These are phyloP conservation scores for Bombylius discolor DNA, from an alignment of 2,888 invertebrate genomes.

Conservation along the genomic window DNA sequence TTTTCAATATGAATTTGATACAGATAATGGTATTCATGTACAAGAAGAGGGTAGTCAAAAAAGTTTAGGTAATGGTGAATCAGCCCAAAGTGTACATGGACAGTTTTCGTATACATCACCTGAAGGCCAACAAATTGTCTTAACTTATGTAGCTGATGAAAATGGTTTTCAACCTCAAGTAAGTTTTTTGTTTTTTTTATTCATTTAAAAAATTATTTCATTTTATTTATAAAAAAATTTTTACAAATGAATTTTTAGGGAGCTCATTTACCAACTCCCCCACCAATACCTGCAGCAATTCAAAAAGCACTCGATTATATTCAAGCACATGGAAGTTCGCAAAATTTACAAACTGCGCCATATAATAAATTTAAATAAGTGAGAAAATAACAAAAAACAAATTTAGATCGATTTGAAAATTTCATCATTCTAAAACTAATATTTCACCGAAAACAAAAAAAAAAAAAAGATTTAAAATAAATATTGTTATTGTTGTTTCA, in stretches of 20 bases:
- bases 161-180: constrained; percentile 49
- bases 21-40: constrained; percentile 71
- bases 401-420: too few species aligned
- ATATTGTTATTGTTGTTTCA: too few species aligned
- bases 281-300: constrained; percentile 37
- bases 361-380: too few species aligned
- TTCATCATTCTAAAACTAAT: too few species aligned
- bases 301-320: constrained; percentile 33
- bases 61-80: constrained; percentile 52
- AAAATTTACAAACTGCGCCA: not conserved
- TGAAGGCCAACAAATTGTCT: constrained; percentile 45
- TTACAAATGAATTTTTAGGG: constrained; percentile 9
- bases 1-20: constrained; percentile 62
- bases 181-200: constrained; percentile 27
- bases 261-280: constrained; percentile 19
- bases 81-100: constrained; percentile 61
- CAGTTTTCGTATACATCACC: constrained; percentile 63
- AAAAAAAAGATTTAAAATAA: too few species aligned
- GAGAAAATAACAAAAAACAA: too few species aligned
- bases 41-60: constrained; percentile 65
- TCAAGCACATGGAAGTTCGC: constrained; percentile 1
- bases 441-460: too few species aligned
- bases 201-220: not conserved
- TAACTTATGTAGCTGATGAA: constrained; percentile 53
- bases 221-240: not conserved